These are phyloP conservation scores for Aphidius gifuensis DNA, from an alignment of 1,140 invertebrate genomes.

Conservation along the genomic window DNA sequence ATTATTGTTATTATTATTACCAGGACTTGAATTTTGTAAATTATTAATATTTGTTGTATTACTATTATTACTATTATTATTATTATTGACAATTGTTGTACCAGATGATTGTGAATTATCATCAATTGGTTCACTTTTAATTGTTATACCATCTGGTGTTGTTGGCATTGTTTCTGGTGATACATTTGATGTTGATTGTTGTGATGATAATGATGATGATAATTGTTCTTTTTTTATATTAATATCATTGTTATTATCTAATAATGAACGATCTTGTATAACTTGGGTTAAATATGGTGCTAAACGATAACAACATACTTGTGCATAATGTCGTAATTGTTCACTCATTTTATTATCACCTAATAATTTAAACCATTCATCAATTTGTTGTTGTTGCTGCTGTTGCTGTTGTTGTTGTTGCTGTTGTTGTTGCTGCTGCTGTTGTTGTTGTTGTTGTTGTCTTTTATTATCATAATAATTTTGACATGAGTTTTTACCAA, in stretches of 20 bases:
- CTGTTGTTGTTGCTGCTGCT: too few species aligned
- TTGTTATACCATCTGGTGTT: slow-evolving; percentile 50
- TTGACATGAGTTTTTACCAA: slow-evolving; percentile 67
- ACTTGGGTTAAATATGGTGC: slow-evolving; percentile 80
- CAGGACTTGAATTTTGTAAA: slow-evolving; percentile 34
- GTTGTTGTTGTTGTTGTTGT: too few species aligned
- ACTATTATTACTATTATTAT: neutral
- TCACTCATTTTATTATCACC: slow-evolving; percentile 78
- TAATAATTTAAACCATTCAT: slow-evolving; percentile 87
- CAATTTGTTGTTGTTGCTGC: slow-evolving; percentile 60
- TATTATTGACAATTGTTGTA: slow-evolving; percentile 44
- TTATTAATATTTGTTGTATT: slow-evolving; percentile 44
- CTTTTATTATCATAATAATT: slow-evolving; percentile 35
- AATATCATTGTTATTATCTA: slow-evolving; percentile 39
- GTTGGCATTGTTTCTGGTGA: slow-evolving; percentile 48
- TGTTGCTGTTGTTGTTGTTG: slow-evolving; percentile 38
- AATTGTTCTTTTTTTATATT: neutral
- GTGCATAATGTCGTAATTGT: slow-evolving; percentile 82
- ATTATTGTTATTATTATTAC: slow-evolving; percentile 23
- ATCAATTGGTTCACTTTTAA: slow-evolving; percentile 47
- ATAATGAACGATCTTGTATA: slow-evolving; percentile 74
- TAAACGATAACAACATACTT: slow-evolving; percentile 74
- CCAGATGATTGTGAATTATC: slow-evolving; percentile 49
- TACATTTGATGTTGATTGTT: slow-evolving; percentile 36
- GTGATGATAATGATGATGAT: slow-evolving; percentile 16